Percentiles rank a stretch among this genome's conserved stretches.
Conservation (phyloP, 2,888 invertebrate genomes). For the Campoplex nolae region DNA sequence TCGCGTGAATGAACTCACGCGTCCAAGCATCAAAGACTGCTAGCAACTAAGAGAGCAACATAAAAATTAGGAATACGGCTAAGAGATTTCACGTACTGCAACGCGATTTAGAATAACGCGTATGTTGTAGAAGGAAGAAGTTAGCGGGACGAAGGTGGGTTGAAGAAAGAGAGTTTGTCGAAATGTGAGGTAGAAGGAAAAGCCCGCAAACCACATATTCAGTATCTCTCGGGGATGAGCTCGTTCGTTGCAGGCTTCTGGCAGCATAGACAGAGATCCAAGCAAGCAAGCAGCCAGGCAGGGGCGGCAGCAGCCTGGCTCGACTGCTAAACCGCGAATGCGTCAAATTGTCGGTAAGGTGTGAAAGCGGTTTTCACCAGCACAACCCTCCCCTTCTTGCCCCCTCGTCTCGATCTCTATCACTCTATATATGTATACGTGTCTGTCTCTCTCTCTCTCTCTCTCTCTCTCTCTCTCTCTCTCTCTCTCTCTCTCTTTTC, state of each 20-base stretch:
- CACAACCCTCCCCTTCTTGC: slow-evolving; percentile 29
- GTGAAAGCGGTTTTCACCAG: slow-evolving; percentile 69
- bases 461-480: background rate
- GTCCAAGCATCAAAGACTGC: background rate
- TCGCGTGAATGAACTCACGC: background rate
- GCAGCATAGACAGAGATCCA: slow-evolving; percentile 35
- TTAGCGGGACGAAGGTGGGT: background rate
- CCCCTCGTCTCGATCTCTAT: background rate
- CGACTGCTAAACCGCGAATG: slow-evolving; percentile 68
- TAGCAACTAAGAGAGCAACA: background rate
- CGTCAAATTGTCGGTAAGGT: slow-evolving; percentile 72
- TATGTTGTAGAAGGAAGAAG: background rate
- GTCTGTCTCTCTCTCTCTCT: background rate
- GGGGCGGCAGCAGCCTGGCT: slow-evolving; percentile 25
- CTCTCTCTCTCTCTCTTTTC: slow-evolving; percentile 12
- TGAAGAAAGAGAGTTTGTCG: slow-evolving; percentile 26
- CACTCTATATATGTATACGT: background rate
- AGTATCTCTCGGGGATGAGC: slow-evolving; percentile 54
- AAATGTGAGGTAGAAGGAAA: slow-evolving; percentile 45
- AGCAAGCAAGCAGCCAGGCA: slow-evolving; percentile 31
- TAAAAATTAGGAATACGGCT: background rate
- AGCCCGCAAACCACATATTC: slow-evolving; percentile 59
- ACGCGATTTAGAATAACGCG: background rate
- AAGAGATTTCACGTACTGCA: slow-evolving; percentile 10
- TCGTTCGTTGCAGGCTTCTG: slow-evolving; percentile 49